Conservation (phyloP, 23 tunicate species). For the Botrylloides violaceus region DNA sequence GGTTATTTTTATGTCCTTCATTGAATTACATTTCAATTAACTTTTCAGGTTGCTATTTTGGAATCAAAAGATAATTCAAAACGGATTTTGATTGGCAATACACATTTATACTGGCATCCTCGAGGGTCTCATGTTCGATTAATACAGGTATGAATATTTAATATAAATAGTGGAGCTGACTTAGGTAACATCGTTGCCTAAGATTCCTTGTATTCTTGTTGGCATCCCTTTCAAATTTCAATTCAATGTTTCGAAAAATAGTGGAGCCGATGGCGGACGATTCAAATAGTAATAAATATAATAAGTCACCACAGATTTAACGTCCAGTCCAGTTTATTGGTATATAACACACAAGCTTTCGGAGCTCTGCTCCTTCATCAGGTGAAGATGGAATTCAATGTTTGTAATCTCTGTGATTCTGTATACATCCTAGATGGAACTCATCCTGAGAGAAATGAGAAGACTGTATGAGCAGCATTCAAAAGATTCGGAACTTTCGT, state of each 20-base stretch:
- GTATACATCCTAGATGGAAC: constrained; percentile 2
- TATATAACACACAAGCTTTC: no score
- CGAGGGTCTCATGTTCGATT: constrained; percentile 59
- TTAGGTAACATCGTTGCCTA: no score
- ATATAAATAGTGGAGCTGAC: no score
- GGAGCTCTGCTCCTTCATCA: no score
- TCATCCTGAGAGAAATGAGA: constrained; percentile 14
- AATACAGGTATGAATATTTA: constrained; percentile 42
- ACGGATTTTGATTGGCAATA: constrained; percentile 52
- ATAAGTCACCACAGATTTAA: no score
- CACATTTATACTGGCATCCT: constrained; percentile 97
- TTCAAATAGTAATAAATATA: no score
- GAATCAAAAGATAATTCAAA: constrained; percentile 34
- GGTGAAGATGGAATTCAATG: no score
- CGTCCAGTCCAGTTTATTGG: no score
- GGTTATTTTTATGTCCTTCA: neutral
- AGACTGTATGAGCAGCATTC: neutral
- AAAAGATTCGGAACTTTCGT: neutral
- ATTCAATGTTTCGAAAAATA: no score
- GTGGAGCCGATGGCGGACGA: no score
- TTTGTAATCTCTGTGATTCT: neutral
- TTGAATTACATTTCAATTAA: neutral
- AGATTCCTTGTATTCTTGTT: no score
- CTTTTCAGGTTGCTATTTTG: constrained; percentile 34
- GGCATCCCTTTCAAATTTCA: no score